A percentile compares a stretch with the other conserved stretches of the same genome.
phyloP scores from a whole-genome alignment of 2,888 invertebrate species.

The Drosophila quinaria region DNA sequence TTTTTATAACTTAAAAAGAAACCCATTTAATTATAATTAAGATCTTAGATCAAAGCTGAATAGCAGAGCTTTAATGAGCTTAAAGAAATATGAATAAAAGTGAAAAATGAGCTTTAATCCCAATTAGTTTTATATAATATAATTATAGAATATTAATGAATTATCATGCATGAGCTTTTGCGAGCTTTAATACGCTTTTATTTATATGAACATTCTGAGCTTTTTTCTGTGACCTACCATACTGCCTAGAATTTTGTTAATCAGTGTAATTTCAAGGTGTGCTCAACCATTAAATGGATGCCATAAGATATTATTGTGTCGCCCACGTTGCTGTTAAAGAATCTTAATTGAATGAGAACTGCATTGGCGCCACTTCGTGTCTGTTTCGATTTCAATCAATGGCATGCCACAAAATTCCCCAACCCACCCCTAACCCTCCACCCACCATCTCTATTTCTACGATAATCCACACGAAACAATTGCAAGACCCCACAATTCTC shows the following conservation, averaged over 20 bases:
- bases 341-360: constrained; percentile 59
- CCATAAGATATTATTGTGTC: constrained; percentile 44
- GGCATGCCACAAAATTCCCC: constrained; percentile 16
- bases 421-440: not conserved
- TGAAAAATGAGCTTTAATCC: not conserved
- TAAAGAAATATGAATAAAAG: not conserved
- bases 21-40: no score
- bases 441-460: not conserved
- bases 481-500: not conserved
- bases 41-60: no score
- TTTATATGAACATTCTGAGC: no score
- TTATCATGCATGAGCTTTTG: not conserved
- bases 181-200: not conserved
- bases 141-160: no score
- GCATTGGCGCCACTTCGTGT: constrained; percentile 50
- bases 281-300: constrained; percentile 38
- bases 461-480: constrained; percentile 11
- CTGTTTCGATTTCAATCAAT: constrained; percentile 20
- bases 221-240: no score
- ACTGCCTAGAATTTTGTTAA: not conserved
- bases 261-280: constrained; percentile 44
- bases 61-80: not conserved
- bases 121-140: no score
- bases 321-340: constrained; percentile 35
- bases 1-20: no score